These are phyloP conservation scores for Pachyuromys duprasi DNA, from an alignment of 2,797 vertebrate species.

Conservation along the genomic window DNA sequence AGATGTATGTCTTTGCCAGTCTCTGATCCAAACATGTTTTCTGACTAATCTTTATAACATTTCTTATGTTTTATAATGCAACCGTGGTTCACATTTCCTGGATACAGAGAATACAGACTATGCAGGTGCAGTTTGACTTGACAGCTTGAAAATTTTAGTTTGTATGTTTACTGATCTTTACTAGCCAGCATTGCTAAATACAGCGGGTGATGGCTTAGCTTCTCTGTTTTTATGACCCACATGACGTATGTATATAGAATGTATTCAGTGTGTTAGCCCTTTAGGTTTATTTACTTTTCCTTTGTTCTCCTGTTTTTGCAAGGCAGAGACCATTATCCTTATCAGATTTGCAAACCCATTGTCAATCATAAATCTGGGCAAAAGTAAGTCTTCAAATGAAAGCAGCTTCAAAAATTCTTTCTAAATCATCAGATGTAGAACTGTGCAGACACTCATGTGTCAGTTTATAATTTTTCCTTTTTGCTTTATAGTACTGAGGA, in stretches of 20 bases:
- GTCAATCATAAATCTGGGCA: neutral
- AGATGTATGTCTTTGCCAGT: constrained; percentile 17
- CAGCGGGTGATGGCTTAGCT: neutral
- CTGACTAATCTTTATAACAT: constrained; percentile 32
- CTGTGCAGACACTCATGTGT: neutral
- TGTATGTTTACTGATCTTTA: neutral
- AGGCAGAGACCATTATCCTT: constrained; percentile 8
- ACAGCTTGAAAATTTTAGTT: constrained; percentile 51
- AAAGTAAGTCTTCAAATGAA: neutral
- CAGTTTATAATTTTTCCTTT: neutral
- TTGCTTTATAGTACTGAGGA: neutral
- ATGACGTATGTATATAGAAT: constrained; percentile 46
- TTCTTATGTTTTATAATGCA: constrained; percentile 37
- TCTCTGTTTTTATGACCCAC: constrained; percentile 25
- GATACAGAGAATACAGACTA: neutral
- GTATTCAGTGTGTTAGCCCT: neutral
- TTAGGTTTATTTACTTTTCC: neutral
- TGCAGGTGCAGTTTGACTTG: neutral
- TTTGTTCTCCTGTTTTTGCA: neutral
- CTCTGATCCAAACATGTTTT: constrained; percentile 62
- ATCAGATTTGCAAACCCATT: neutral
- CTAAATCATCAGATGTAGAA: neutral
- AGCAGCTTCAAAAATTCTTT: neutral
- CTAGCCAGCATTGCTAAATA: constrained; percentile 53
- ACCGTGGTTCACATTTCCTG: constrained; percentile 23